Percentiles rank a stretch among this genome's conserved stretches.
Evolutionary conservation across 2,888 invertebrate genomes (phyloP).

Genomic region (Plagodis dolabraria): DNA sequence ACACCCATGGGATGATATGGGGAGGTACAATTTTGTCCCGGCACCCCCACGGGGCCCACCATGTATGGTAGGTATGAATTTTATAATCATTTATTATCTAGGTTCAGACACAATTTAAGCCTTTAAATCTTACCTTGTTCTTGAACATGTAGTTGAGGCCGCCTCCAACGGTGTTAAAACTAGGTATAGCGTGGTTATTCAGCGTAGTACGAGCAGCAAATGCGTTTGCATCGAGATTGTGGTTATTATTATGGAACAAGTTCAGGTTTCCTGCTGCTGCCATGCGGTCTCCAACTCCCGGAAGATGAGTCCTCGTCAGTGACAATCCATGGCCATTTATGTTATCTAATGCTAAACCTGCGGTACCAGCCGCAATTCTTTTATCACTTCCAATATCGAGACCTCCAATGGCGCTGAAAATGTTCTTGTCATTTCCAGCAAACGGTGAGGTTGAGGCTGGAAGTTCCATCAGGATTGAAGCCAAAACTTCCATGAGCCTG

Average conservation of each 20-base stretch:
- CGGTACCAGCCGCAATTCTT: conserved; percentile 42
- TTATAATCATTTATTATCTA: too few relatives aligned
- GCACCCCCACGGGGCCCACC: too few relatives aligned
- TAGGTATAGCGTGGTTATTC: too few relatives aligned
- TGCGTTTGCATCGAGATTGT: conserved; percentile 58
- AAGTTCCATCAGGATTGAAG: conserved; percentile 45
- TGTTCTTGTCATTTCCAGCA: conserved; percentile 45
- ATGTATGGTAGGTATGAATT: too few relatives aligned
- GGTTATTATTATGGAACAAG: conserved; percentile 51
- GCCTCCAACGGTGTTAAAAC: conserved; percentile 60
- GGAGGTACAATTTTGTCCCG: too few relatives aligned
- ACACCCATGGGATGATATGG: too few relatives aligned
- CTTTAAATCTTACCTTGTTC: too few relatives aligned
- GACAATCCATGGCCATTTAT: conserved; percentile 54
- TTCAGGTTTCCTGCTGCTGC: conserved; percentile 53
- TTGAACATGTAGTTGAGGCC: too few relatives aligned
- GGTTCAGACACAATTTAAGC: too few relatives aligned
- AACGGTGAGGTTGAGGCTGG: conserved; percentile 45
- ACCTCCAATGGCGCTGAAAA: conserved; percentile 50
- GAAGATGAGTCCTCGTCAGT: conserved; percentile 44
- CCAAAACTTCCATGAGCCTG: conserved; percentile 42
- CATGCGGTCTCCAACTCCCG: conserved; percentile 42
- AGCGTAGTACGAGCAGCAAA: conserved; percentile 57
- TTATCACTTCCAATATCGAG: conserved; percentile 36
- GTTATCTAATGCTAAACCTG: conserved; percentile 56